Conservation (phyloP, 1,140 invertebrate genomes). For the roundworm (Caenorhabditis elegans) region DNA sequence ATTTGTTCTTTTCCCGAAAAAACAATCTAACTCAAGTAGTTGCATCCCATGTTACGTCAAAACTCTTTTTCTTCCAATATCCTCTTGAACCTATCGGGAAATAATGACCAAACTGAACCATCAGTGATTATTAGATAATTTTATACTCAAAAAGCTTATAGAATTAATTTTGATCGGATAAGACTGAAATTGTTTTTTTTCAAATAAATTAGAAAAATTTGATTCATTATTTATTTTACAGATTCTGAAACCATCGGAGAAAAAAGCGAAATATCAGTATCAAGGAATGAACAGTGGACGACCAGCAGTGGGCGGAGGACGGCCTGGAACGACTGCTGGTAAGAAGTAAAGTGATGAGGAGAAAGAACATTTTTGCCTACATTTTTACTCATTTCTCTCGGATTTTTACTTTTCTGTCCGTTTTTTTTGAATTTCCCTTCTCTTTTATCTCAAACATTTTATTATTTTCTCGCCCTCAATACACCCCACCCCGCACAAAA, state of each 20-base stretch:
- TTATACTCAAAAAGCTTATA: no score
- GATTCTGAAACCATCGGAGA: slow-evolving; percentile 97
- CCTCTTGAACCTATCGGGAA: background rate
- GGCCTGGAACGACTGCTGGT: slow-evolving; percentile 47
- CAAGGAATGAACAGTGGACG: slow-evolving; percentile 72
- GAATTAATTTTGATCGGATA: no score
- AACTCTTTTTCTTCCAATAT: background rate
- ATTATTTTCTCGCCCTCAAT: background rate
- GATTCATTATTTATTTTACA: slow-evolving; percentile 71
- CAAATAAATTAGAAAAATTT: no score
- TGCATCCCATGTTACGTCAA: background rate
- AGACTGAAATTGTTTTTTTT: no score
- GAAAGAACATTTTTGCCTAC: no score
- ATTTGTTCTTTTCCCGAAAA: background rate
- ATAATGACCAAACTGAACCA: no score
- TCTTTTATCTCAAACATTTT: background rate
- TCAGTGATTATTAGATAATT: no score
- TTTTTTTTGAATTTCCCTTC: background rate
- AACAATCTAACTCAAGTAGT: background rate
- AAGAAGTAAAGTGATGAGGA: slow-evolving; percentile 54
- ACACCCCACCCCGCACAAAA: slow-evolving; percentile 3
- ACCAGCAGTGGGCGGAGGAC: slow-evolving; percentile 64
- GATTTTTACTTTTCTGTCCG: background rate
- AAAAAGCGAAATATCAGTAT: slow-evolving; percentile 98
- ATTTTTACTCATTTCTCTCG: background rate